Evolutionary conservation across 2,113 vertebrate species (phyloP).

Genomic region (Pelvicachromis taeniatus): DNA sequence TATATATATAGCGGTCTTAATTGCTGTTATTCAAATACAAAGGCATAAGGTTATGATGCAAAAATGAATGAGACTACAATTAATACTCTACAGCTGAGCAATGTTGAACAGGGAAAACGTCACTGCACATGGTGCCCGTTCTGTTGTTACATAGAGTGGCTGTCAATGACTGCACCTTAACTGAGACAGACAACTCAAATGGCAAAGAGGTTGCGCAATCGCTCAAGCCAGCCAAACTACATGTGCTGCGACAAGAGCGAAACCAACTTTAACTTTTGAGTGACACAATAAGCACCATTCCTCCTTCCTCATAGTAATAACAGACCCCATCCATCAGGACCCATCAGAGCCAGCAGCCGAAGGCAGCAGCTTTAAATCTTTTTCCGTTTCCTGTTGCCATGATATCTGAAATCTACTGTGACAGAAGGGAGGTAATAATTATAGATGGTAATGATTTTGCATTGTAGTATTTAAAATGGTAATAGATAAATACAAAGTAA

Average conservation of each 20-base stretch:
- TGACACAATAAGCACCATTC: not conserved
- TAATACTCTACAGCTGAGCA: not conserved
- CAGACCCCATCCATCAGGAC: not conserved
- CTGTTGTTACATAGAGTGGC: not conserved
- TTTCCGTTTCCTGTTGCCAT: not conserved
- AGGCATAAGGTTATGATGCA: not conserved
- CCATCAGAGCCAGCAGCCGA: not conserved
- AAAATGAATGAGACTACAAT: not conserved
- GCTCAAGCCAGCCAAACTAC: not conserved
- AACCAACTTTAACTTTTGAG: not conserved
- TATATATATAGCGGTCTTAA: not conserved
- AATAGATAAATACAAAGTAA: accelerated
- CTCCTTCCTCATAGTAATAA: not conserved
- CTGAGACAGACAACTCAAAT: not conserved
- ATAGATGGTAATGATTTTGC: not conserved
- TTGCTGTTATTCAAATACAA: not conserved
- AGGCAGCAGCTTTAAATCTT: not conserved
- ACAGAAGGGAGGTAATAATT: not conserved
- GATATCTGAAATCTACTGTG: not conserved
- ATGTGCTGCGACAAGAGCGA: not conserved
- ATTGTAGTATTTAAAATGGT: not conserved
- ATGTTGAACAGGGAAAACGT: not conserved
- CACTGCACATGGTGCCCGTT: not conserved
- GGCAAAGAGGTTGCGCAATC: not conserved
- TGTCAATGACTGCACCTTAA: not conserved